Evolutionary conservation across 1,140 invertebrate genomes (phyloP).

Genomic region (Megathymus violae): DNA sequence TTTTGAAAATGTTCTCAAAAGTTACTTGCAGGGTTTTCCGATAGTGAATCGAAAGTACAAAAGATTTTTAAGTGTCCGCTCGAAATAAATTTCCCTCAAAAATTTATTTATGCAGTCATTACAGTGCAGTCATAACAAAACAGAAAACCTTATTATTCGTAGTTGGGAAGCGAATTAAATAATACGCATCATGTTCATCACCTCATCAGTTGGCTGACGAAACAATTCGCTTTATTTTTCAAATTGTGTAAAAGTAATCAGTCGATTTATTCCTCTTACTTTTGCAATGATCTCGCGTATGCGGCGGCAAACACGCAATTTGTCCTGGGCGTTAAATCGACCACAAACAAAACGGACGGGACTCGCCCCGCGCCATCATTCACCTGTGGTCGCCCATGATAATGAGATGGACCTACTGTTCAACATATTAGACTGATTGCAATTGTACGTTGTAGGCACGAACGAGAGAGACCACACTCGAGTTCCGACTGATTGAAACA

Average conservation of each 20-base stretch:
- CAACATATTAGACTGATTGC: slow-evolving; percentile 82
- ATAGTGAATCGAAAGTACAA: slow-evolving; percentile 16
- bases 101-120: slow-evolving; percentile 37
- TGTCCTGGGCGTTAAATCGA: slow-evolving; percentile 80
- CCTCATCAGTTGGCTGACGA: slow-evolving; percentile 29
- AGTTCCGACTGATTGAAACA: slow-evolving; percentile 40
- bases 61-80: slow-evolving; percentile 22
- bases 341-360: slow-evolving; percentile 79
- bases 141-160: slow-evolving; percentile 48
- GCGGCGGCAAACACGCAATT: slow-evolving; percentile 80
- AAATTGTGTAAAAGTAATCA: slow-evolving; percentile 75
- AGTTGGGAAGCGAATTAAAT: slow-evolving; percentile 47
- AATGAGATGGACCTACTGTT: slow-evolving; percentile 81
- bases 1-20: too few species aligned
- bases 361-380: slow-evolving; percentile 73
- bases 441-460: slow-evolving; percentile 61
- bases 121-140: slow-evolving; percentile 44
- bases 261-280: slow-evolving; percentile 68
- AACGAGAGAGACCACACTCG: slow-evolving; percentile 38
- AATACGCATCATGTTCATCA: slow-evolving; percentile 36
- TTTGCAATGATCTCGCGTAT: slow-evolving; percentile 71
- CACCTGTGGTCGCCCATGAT: slow-evolving; percentile 80
- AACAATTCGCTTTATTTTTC: slow-evolving; percentile 63
- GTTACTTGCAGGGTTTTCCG: too few species aligned
- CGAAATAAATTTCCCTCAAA: slow-evolving; percentile 21